phyloP scores from a whole-genome alignment of 2,113 vertebrate species.

The Barbus barbus region DNA sequence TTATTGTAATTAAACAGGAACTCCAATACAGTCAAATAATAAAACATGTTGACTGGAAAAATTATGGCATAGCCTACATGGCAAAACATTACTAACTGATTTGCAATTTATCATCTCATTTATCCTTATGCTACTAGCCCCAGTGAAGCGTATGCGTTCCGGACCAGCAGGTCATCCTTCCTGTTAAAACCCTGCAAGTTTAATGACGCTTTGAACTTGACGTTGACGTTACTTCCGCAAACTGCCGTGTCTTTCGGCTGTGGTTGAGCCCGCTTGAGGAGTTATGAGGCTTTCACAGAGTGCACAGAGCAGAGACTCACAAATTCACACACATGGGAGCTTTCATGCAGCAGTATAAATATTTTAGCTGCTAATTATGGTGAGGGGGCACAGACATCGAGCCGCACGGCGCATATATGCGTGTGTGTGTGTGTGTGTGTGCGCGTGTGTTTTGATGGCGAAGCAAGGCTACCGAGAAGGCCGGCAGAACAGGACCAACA shows the following conservation, averaged over 20 bases:
- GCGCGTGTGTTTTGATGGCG: neutral
- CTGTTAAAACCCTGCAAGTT: neutral
- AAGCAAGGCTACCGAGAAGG: constrained; percentile 21
- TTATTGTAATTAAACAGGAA: too few relatives aligned
- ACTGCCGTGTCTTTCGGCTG: neutral
- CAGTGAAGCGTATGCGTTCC: neutral
- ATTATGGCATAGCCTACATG: too few relatives aligned
- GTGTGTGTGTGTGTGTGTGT: neutral
- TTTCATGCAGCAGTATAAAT: constrained; percentile 52
- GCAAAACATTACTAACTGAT: too few relatives aligned
- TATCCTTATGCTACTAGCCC: neutral
- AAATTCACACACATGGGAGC: constrained; percentile 35
- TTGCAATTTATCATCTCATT: neutral
- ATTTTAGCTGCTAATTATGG: constrained; percentile 59
- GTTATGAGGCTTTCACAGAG: neutral
- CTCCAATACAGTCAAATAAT: too few relatives aligned
- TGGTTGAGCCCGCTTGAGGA: neutral
- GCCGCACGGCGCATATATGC: neutral
- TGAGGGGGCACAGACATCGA: constrained; percentile 1
- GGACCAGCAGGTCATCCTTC: neutral
- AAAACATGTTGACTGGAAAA: too few relatives aligned
- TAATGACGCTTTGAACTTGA: neutral
- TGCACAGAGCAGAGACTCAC: constrained; percentile 19
- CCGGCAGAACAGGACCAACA: constrained; percentile 15
- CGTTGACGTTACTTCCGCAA: neutral